A percentile compares a stretch with the other conserved stretches of the same genome.
phyloP scores from a whole-genome alignment of 23 tunicate genomes.

The Aplidium turbinatum region DNA sequence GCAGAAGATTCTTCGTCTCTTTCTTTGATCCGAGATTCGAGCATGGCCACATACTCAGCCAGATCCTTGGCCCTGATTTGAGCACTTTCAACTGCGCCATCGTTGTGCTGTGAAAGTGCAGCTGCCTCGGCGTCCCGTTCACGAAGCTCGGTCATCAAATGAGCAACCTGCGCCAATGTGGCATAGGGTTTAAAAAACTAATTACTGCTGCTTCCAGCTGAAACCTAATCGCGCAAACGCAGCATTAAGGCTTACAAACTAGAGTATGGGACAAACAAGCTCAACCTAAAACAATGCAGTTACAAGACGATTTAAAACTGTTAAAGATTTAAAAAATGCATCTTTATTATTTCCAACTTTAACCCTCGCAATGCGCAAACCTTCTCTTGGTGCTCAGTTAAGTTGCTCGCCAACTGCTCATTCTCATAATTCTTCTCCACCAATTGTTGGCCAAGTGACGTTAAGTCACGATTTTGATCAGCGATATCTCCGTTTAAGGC shows the following conservation, averaged over 20 bases:
- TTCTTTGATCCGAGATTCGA: constrained; percentile 36
- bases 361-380: no score
- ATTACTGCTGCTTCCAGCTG: background rate
- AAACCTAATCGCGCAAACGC: background rate
- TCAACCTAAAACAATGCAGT: no score
- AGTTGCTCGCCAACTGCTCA: constrained; percentile 26
- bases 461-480: constrained; percentile 22
- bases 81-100: constrained; percentile 59
- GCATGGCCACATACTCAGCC: constrained; percentile 51
- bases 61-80: constrained; percentile 62
- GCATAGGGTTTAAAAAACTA: no score
- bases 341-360: no score
- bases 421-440: constrained; percentile 38
- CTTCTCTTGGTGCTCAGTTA: constrained; percentile 44
- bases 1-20: constrained; percentile 5
- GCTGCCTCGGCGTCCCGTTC: constrained; percentile 65
- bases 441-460: constrained; percentile 33
- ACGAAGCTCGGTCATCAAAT: constrained; percentile 43
- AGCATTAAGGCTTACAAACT: no score
- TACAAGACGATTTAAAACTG: no score
- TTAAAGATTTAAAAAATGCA: no score
- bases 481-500: constrained; percentile 25
- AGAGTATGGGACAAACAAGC: no score
- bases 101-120: constrained; percentile 57
- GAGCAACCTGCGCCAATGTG: constrained; percentile 51